Conservation (phyloP, 1,140 invertebrate species). For the Mya arenaria region DNA sequence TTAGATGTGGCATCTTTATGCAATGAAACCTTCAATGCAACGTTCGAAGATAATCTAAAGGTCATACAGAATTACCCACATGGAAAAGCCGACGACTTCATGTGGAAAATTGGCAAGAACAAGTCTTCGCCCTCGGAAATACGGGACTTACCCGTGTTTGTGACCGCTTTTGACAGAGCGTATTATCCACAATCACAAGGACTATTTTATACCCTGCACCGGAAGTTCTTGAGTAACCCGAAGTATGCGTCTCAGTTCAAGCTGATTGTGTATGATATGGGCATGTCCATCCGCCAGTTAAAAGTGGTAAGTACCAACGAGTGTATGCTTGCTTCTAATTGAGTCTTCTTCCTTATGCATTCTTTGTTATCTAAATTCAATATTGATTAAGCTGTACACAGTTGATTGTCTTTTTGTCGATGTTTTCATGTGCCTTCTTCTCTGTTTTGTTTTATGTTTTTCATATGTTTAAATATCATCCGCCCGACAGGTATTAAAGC, state of each 20-base stretch:
- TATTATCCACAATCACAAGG: conserved; percentile 21
- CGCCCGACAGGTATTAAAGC: too few species aligned
- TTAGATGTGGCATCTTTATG: conserved; percentile 3
- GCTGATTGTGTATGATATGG: conserved; percentile 23
- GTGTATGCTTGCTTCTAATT: neutral
- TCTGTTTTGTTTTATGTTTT: neutral
- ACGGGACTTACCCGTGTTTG: conserved; percentile 32
- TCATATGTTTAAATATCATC: neutral
- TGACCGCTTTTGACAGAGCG: neutral
- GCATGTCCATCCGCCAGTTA: neutral
- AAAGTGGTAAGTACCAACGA: neutral
- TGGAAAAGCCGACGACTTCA: conserved; percentile 12
- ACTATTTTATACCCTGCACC: conserved; percentile 2
- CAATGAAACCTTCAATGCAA: conserved; percentile 7
- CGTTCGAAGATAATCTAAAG: conserved; percentile 35
- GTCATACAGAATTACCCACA: conserved; percentile 29
- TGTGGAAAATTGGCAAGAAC: conserved; percentile 29
- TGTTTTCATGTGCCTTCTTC: neutral
- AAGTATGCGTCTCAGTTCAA: conserved; percentile 6
- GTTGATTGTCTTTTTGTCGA: neutral
- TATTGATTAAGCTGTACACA: neutral
- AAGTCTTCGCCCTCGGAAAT: neutral
- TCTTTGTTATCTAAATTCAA: neutral
- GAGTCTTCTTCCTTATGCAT: neutral
- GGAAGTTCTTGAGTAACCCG: neutral